phyloP scores from a whole-genome alignment of 2,797 vertebrate species.

The Tangara arthus region DNA sequence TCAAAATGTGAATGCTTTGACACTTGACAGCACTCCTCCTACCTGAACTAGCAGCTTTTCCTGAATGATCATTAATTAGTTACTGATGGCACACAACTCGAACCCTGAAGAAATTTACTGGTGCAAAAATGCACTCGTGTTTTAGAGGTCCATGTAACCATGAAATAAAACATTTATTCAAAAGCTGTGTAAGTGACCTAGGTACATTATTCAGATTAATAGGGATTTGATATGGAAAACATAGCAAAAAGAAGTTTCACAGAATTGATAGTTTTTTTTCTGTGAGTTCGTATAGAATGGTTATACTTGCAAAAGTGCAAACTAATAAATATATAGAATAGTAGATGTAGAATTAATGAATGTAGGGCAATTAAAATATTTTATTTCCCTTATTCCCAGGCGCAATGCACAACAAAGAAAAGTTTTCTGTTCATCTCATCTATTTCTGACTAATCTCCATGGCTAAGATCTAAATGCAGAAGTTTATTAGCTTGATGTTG shows the following conservation, averaged over 20 bases:
- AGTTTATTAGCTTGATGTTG: neutral
- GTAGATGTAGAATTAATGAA: neutral
- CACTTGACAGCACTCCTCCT: conserved; percentile 23
- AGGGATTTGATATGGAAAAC: neutral
- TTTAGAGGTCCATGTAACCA: neutral
- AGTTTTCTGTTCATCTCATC: neutral
- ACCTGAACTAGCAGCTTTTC: conserved; percentile 1
- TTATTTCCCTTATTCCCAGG: neutral
- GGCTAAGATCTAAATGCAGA: neutral
- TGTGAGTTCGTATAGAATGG: neutral
- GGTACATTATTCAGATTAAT: neutral
- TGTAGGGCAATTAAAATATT: neutral
- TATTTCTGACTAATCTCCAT: neutral
- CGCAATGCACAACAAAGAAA: neutral
- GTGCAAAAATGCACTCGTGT: neutral
- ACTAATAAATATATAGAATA: neutral
- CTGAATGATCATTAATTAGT: conserved; percentile 2
- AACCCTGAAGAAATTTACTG: neutral
- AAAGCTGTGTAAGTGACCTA: neutral
- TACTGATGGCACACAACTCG: neutral
- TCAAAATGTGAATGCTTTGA: conserved; percentile 42
- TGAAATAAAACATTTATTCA: neutral
- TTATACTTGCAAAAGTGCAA: neutral
- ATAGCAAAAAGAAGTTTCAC: neutral
- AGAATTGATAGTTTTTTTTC: neutral